Evolutionary conservation across 1,140 invertebrate genomes (phyloP).

Genomic region (silkworm (Bombyx mori)): DNA sequence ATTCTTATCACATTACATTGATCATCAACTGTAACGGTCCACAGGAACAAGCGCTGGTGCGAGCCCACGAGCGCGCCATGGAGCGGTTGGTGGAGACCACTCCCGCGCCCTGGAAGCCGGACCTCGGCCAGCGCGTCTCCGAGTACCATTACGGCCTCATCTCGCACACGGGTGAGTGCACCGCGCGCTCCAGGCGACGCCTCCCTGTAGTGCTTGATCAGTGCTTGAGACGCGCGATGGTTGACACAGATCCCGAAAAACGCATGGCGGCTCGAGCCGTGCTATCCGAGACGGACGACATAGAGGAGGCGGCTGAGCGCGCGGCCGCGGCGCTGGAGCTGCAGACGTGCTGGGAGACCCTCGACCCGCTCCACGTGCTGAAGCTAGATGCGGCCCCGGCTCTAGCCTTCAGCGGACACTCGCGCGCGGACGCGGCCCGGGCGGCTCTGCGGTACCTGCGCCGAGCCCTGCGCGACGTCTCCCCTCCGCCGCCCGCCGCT

Average conservation of each 20-base stretch:
- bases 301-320: slow-evolving; percentile 5
- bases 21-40: background rate
- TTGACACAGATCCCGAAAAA: slow-evolving; percentile 13
- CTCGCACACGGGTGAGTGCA: slow-evolving; percentile 30
- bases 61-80: slow-evolving; percentile 44
- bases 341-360: background rate
- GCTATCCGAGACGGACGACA: slow-evolving; percentile 4
- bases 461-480: slow-evolving; percentile 28
- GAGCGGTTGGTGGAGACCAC: slow-evolving; percentile 29
- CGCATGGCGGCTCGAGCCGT: slow-evolving; percentile 8
- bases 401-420: slow-evolving; percentile 25
- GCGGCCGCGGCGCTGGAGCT: slow-evolving; percentile 21
- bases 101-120: slow-evolving; percentile 22
- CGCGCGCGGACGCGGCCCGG: slow-evolving; percentile 12
- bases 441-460: slow-evolving; percentile 13
- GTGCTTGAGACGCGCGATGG: background rate
- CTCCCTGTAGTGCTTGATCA: too few species aligned
- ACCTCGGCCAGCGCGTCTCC: slow-evolving; percentile 40
- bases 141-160: slow-evolving; percentile 44
- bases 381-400: slow-evolving; percentile 10
- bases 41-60: slow-evolving; percentile 47
- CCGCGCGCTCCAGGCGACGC: background rate
- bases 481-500: slow-evolving; percentile 9
- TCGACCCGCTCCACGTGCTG: too few species aligned
- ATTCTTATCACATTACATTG: too few species aligned